A percentile compares a stretch with the other conserved stretches of the same genome.
Conservation (phyloP, 2,113 vertebrate species). For the Ctenomys sociabilis region DNA sequence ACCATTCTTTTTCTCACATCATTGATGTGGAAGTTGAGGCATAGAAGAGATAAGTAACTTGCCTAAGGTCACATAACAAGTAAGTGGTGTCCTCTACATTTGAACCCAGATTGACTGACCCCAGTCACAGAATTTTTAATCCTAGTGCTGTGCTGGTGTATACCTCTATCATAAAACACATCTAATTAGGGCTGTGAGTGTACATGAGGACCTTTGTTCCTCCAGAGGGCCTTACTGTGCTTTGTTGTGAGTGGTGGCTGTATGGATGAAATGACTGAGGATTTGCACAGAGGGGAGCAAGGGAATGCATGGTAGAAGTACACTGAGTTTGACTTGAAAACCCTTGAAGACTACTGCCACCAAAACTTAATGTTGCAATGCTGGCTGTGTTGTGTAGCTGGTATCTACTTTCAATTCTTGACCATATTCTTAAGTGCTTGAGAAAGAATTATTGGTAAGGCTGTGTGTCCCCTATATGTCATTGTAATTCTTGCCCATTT, state of each 20-base stretch:
- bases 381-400: background rate
- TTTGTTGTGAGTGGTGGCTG: background rate
- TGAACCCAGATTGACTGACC: background rate
- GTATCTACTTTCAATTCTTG: background rate
- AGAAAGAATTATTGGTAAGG: background rate
- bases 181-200: background rate
- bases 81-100: background rate
- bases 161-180: background rate
- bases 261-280: background rate
- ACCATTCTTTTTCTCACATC: background rate
- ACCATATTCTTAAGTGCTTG: background rate
- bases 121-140: background rate
- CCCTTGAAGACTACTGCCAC: background rate
- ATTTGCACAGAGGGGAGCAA: background rate
- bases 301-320: background rate
- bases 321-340: background rate
- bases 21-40: background rate
- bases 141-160: background rate
- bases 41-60: background rate
- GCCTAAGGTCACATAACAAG: background rate
- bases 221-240: background rate
- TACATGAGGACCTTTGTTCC: background rate
- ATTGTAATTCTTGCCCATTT: background rate
- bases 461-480: background rate
- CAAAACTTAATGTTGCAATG: background rate